These are phyloP conservation scores for Ispidina lecontei DNA, from an alignment of 2,797 vertebrate species.

Conservation along the genomic window DNA sequence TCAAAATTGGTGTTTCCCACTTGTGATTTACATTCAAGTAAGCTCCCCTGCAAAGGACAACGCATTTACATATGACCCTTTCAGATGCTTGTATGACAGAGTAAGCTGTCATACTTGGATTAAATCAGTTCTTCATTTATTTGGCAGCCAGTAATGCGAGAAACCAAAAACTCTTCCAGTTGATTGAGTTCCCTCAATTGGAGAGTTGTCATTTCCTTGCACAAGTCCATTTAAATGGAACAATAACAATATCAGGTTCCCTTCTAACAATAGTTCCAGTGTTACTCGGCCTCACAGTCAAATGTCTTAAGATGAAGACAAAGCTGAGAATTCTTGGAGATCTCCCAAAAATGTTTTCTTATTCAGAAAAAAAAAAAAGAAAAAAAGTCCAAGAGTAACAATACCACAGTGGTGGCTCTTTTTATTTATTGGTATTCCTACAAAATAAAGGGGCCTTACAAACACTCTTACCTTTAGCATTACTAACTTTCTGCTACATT, in stretches of 20 bases:
- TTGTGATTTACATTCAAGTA: not conserved
- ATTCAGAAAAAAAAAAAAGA: not conserved
- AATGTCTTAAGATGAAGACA: conserved; percentile 33
- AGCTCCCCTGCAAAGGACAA: conserved; percentile 35
- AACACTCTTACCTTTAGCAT: not conserved
- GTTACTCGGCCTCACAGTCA: conserved; percentile 47
- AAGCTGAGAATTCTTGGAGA: conserved; percentile 52
- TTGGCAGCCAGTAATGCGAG: conserved; percentile 54
- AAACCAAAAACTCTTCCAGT: conserved; percentile 68
- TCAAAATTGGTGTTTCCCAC: not conserved
- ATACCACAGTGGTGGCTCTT: too few species aligned
- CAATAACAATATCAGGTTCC: conserved; percentile 68
- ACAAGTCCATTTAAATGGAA: conserved; percentile 59
- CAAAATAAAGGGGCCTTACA: not conserved
- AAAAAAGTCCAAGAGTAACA: not conserved
- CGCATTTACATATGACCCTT: conserved; percentile 57
- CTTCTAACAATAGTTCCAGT: conserved; percentile 63
- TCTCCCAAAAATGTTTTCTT: conserved; percentile 46
- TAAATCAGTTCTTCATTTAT: conserved; percentile 49
- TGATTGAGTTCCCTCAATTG: conserved; percentile 57
- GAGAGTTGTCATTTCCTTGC: conserved; percentile 22
- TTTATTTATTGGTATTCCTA: not conserved
- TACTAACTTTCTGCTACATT: not conserved
- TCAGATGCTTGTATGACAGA: conserved; percentile 20
- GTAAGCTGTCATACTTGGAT: conserved; percentile 60